Evolutionary conservation across 1,140 invertebrate species (phyloP).

Genomic region (Aphelinus atriplicis): DNA sequence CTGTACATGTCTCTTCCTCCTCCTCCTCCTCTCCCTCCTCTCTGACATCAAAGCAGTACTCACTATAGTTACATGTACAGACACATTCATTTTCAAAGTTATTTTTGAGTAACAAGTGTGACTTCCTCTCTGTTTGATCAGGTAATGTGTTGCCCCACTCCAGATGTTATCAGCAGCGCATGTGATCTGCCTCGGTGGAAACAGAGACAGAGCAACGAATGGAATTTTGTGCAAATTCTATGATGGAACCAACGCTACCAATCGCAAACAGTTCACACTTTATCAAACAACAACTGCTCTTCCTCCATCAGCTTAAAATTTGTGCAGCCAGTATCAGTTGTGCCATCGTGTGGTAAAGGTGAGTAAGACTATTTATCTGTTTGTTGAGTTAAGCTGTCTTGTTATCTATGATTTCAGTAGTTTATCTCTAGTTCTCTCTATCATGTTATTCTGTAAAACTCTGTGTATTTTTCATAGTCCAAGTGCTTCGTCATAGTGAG

Average conservation of each 20-base stretch:
- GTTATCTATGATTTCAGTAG: too few relatives aligned
- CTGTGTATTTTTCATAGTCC: too few relatives aligned
- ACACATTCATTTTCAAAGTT: not conserved
- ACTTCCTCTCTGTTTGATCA: conserved; percentile 23
- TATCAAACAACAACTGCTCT: conserved; percentile 21
- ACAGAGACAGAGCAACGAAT: conserved; percentile 17
- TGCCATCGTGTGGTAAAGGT: conserved; percentile 10
- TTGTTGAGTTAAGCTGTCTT: too few relatives aligned
- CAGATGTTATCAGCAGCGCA: not conserved
- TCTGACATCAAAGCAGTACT: not conserved
- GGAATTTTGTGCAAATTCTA: conserved; percentile 27
- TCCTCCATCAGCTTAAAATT: conserved; percentile 16
- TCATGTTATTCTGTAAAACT: too few relatives aligned
- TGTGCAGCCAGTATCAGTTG: conserved; percentile 23
- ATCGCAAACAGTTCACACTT: not conserved
- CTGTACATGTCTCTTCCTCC: not conserved
- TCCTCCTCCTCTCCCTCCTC: too few relatives aligned
- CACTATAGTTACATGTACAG: not conserved
- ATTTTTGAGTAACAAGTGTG: conserved; percentile 25
- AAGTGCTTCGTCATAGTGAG: too few relatives aligned
- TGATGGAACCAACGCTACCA: conserved; percentile 29
- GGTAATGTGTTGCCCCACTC: conserved; percentile 25
- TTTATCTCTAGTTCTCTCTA: too few relatives aligned
- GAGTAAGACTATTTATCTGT: not conserved
- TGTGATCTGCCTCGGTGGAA: not conserved